These are phyloP conservation scores for Melanogrammus aeglefinus DNA, from an alignment of 2,797 vertebrate species.

Conservation along the genomic window DNA sequence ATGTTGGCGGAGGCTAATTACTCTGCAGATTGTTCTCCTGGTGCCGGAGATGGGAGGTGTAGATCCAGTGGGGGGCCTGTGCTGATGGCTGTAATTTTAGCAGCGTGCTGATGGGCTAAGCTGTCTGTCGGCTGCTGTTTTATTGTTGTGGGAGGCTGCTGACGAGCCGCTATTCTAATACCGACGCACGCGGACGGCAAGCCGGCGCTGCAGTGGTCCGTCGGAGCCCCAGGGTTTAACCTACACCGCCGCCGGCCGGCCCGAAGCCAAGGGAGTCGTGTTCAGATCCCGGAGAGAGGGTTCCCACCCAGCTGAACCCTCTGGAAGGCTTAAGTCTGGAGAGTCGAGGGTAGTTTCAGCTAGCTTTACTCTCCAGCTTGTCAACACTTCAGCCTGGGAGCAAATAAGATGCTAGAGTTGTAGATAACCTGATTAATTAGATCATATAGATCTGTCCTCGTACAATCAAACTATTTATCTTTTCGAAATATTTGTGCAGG, in stretches of 20 bases:
- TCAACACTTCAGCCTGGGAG: neutral
- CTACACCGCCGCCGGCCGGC: neutral
- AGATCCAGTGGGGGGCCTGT: conserved; percentile 60
- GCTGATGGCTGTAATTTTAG: conserved; percentile 73
- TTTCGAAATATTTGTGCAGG: neutral
- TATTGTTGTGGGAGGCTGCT: conserved; percentile 66
- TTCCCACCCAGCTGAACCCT: neutral
- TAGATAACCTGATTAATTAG: neutral
- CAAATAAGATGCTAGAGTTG: neutral
- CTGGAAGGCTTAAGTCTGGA: neutral
- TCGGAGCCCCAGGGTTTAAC: neutral
- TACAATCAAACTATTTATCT: neutral
- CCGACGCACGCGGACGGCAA: conserved; percentile 47
- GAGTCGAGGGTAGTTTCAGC: neutral
- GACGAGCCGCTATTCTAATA: conserved; percentile 63
- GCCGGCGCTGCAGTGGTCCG: conserved; percentile 34
- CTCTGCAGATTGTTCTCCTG: conserved; percentile 79
- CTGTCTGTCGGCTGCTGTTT: conserved; percentile 69
- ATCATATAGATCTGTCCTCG: neutral
- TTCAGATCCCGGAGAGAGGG: neutral
- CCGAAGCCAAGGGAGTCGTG: neutral
- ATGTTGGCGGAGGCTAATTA: conserved; percentile 78
- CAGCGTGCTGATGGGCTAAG: conserved; percentile 69
- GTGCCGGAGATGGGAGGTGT: conserved; percentile 76
- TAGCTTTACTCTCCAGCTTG: too few relatives aligned